Conservation (phyloP, 2,113 vertebrate genomes). For the Balaeniceps rex region DNA sequence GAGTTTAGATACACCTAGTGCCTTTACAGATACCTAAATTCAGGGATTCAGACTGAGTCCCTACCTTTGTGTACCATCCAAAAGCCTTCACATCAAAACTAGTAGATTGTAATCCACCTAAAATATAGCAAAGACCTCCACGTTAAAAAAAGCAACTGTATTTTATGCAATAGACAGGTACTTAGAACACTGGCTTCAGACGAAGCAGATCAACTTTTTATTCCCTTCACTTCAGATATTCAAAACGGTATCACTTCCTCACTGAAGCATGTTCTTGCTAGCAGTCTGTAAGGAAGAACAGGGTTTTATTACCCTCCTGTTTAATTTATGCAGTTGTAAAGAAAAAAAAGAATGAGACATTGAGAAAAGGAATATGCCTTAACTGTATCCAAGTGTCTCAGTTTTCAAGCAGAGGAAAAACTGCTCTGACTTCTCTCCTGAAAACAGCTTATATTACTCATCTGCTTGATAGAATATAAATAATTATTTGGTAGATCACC, state of each 20-base stretch:
- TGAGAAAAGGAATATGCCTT: background rate
- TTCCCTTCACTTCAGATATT: background rate
- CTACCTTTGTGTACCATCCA: background rate
- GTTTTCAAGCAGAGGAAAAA: background rate
- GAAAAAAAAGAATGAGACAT: background rate
- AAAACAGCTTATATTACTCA: background rate
- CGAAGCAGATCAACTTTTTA: background rate
- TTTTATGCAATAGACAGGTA: background rate
- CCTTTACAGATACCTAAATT: background rate
- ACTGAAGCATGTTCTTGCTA: background rate
- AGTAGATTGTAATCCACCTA: background rate
- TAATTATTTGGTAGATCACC: background rate
- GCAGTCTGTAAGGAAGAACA: background rate
- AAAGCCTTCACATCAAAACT: background rate
- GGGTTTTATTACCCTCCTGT: background rate
- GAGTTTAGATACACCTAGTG: background rate
- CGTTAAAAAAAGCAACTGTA: rapidly evolving
- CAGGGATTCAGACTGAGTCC: background rate
- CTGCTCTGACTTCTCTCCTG: background rate
- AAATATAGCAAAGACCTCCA: background rate
- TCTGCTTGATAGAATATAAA: background rate
- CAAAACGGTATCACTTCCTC: background rate
- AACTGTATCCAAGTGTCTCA: background rate
- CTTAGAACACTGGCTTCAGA: background rate
- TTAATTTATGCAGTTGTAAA: background rate